Conservation (phyloP, 1,140 invertebrate species). For the Drosophila carrolli region DNA sequence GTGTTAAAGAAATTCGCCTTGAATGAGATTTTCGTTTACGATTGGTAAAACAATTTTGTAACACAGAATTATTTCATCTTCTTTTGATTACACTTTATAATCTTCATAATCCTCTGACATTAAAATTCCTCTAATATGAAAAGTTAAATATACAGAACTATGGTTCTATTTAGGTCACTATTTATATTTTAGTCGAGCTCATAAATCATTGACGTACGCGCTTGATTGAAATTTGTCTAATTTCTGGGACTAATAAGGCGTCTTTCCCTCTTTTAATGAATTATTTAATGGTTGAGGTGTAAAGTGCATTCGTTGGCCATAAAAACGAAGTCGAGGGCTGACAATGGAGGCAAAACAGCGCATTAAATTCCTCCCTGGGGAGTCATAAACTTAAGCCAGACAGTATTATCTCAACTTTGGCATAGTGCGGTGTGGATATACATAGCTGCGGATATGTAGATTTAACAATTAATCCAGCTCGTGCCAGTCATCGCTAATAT, state of each 20-base stretch:
- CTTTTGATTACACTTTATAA: background rate
- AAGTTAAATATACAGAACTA: background rate
- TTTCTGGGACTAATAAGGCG: slow-evolving; percentile 12
- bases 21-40: slow-evolving; percentile 8
- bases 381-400: slow-evolving; percentile 25
- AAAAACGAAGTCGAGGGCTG: slow-evolving; percentile 30
- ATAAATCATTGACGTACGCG: slow-evolving; percentile 25
- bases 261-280: slow-evolving; percentile 16
- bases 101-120: background rate
- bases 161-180: background rate
- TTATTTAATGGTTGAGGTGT: slow-evolving; percentile 60
- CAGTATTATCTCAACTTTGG: slow-evolving; percentile 13
- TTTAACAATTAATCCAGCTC: slow-evolving; percentile 44
- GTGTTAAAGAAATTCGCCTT: slow-evolving; percentile 15
- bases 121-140: background rate
- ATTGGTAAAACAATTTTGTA: slow-evolving; percentile 8
- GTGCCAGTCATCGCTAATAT: slow-evolving; percentile 59
- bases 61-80: background rate
- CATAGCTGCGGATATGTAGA: slow-evolving; percentile 30
- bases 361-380: slow-evolving; percentile 47
- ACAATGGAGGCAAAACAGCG: slow-evolving; percentile 36
- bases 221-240: slow-evolving; percentile 39
- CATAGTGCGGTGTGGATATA: slow-evolving; percentile 1
- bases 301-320: slow-evolving; percentile 44
- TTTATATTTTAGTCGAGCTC: slow-evolving; percentile 7